Evolutionary conservation across 2,888 invertebrate species (phyloP).

Genomic region (Digitonthophagus gazella): DNA sequence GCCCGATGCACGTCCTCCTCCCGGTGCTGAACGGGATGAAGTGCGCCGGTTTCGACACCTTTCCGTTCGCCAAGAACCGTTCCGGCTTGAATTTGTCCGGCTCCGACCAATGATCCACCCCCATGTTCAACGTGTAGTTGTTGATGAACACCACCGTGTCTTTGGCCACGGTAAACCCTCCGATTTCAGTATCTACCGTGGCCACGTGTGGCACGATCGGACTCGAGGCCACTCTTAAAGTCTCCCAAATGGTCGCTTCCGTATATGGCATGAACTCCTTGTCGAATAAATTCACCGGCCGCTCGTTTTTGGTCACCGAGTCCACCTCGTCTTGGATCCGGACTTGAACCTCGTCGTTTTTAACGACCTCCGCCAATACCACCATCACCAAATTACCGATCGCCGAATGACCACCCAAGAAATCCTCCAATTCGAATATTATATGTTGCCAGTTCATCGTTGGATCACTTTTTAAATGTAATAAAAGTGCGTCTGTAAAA

Average conservation of each 20-base stretch:
- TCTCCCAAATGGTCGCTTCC: constrained; percentile 78
- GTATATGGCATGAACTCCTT: constrained; percentile 72
- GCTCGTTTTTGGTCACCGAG: constrained; percentile 55
- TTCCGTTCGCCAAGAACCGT: constrained; percentile 61
- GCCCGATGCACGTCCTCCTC: constrained; percentile 83
- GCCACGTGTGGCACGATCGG: constrained; percentile 91
- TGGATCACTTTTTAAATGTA: constrained; percentile 64
- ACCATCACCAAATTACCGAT: constrained; percentile 82
- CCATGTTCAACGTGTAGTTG: constrained; percentile 77
- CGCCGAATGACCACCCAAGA: constrained; percentile 85
- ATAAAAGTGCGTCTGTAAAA: constrained; percentile 76
- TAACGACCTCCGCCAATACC: constrained; percentile 66
- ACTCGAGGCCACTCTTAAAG: constrained; percentile 75
- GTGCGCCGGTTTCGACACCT: constrained; percentile 61
- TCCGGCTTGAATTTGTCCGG: constrained; percentile 73
- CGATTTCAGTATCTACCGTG: constrained; percentile 69
- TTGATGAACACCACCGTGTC: constrained; percentile 83
- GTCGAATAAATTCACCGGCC: constrained; percentile 65
- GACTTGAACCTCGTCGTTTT: constrained; percentile 59
- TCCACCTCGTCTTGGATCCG: constrained; percentile 71
- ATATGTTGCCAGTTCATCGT: constrained; percentile 75
- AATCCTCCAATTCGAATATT: constrained; percentile 81
- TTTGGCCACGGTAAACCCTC: constrained; percentile 69
- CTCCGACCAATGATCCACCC: constrained; percentile 69
- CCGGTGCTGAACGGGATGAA: constrained; percentile 86